Evolutionary conservation across 2,113 vertebrate genomes (phyloP).

Genomic region (Alexandromys fortis): DNA sequence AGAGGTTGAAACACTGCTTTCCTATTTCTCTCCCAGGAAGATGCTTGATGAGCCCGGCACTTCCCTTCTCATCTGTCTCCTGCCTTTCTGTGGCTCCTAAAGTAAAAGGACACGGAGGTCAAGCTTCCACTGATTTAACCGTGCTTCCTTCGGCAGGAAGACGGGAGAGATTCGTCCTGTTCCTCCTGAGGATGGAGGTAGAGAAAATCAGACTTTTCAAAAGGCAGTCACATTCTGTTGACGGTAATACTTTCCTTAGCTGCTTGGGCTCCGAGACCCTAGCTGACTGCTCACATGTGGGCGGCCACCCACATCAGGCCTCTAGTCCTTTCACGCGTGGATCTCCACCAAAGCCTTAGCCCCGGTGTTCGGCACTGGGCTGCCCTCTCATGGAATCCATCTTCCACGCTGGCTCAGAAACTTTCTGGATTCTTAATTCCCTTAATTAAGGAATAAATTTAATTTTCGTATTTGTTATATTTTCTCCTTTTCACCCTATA

Average conservation of each 20-base stretch:
- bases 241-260: background rate
- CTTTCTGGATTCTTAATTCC: background rate
- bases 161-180: background rate
- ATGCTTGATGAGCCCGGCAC: background rate
- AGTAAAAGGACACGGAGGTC: conserved; percentile 49
- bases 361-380: rapidly evolving
- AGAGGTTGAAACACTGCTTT: background rate
- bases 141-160: conserved; percentile 1
- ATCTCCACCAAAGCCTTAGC: background rate
- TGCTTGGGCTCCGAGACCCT: background rate
- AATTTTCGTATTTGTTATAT: background rate
- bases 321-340: background rate
- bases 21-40: conserved; percentile 38
- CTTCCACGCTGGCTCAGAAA: background rate
- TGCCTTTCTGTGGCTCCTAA: conserved; percentile 51
- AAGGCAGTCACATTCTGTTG: conserved; percentile 9
- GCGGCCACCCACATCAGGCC: background rate
- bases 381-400: background rate
- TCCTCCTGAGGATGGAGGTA: conserved; percentile 34
- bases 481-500: background rate
- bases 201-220: conserved; percentile 47
- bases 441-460: background rate
- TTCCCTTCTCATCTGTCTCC: background rate
- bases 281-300: background rate
- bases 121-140: conserved; percentile 64